Percentiles rank a stretch among this genome's conserved stretches.
Evolutionary conservation across 2,113 vertebrate genomes (phyloP).

Genomic region (Cinclus mexicanus): DNA sequence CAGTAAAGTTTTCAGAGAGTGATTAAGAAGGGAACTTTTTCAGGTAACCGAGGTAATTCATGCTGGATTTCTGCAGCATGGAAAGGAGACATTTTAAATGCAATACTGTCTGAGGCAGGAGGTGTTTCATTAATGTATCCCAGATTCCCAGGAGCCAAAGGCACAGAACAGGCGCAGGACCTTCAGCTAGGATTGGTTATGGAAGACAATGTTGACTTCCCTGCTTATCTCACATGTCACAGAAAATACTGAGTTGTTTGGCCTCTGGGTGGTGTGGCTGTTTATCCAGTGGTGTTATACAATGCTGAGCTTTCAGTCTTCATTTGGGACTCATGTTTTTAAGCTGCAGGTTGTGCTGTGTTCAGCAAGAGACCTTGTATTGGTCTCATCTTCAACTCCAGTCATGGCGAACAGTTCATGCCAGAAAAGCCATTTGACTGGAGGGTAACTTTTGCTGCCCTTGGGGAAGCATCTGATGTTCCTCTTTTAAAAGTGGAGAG

Average conservation of each 20-base stretch:
- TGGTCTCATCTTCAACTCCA: fast-evolving
- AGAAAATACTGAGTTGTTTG: not conserved
- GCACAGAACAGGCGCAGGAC: not conserved
- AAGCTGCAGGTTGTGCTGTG: not conserved
- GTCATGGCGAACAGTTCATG: not conserved
- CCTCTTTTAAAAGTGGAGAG: not conserved
- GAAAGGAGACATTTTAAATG: not conserved
- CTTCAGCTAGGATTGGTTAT: not conserved
- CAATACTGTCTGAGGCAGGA: not conserved
- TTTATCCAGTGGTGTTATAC: not conserved
- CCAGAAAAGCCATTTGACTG: not conserved
- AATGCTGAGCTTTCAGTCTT: not conserved
- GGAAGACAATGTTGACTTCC: not conserved
- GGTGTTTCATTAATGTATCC: not conserved
- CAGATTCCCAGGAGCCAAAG: not conserved
- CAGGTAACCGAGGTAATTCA: not conserved
- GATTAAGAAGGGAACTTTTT: not conserved
- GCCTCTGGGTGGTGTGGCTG: not conserved
- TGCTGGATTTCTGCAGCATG: not conserved
- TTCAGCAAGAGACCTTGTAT: not conserved
- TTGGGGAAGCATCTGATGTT: not conserved
- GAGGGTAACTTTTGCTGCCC: not conserved
- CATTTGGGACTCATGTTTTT: not conserved
- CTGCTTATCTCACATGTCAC: not conserved
- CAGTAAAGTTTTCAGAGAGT: not conserved